Conservation (phyloP, 2,797 vertebrate species). For the Lithobates sylvaticus region DNA sequence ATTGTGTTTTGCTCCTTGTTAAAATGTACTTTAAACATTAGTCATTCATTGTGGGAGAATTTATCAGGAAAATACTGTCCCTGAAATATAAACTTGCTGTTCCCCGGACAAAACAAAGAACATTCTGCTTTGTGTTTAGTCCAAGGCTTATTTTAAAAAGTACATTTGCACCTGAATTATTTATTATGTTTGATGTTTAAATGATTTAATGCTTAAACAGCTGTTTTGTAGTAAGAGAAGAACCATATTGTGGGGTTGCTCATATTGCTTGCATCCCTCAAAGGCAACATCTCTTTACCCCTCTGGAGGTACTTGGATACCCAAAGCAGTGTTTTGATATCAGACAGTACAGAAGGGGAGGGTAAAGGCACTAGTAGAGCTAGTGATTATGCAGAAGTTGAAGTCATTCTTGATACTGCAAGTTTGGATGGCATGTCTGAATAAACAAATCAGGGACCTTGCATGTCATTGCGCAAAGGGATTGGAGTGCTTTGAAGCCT, state of each 20-base stretch:
- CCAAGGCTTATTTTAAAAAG: background rate
- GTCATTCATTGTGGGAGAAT: background rate
- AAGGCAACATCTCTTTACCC: background rate
- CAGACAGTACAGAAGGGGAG: background rate
- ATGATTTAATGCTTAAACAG: constrained; percentile 1
- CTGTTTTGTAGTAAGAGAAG: background rate
- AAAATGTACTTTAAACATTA: constrained; percentile 42
- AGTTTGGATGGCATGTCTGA: too few species aligned
- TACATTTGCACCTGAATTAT: constrained; percentile 3
- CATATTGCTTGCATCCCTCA: background rate
- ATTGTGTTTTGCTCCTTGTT: constrained; percentile 41
- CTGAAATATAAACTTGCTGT: constrained; percentile 38
- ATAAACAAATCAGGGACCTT: background rate
- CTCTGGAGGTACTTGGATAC: background rate
- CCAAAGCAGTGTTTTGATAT: background rate
- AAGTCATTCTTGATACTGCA: background rate
- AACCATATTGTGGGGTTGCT: background rate
- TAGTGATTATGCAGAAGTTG: too few species aligned
- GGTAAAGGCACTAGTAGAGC: background rate
- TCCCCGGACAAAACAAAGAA: constrained; percentile 16
- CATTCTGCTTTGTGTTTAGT: constrained; percentile 5
- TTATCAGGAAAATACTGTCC: constrained; percentile 29
- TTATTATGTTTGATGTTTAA: background rate
- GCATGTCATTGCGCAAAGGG: background rate
- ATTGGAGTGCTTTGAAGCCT: background rate